Base-by-base conservation (phyloP, 2,797 vertebrate species). In the Chaenodraco wilsoni region DNA sequence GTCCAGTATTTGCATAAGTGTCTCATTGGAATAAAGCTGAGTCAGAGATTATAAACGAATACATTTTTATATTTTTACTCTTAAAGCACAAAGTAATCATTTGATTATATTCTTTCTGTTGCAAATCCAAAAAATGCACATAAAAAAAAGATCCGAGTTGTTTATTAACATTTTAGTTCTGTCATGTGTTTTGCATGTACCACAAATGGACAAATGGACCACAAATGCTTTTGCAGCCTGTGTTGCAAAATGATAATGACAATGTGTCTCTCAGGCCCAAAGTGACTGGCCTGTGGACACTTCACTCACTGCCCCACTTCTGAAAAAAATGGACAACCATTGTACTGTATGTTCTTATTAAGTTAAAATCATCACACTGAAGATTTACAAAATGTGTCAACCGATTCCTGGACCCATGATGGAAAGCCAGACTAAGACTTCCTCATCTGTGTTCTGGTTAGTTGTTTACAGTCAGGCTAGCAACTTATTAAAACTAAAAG, bases 301-400 rank as follows among this genome's bases (percentile, higher is more conserved):
- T 55, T 84, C 48, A 78, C 78, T 83, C 75, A 83, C 73, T 87
- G 75, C 75, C 79, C 81, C 65, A 76, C 37, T 83, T 84, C 51
- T 37, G 11, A 19, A 19, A 52, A 19, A 58, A 52, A 0, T 0
- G 12, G 4, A 55, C 14, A 13, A 0, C 31, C 1, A 10, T 21
- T 49, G 33, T 49, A 19, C 4, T 37, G 33, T 27, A 37, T 44
- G 15, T 19, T 54, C 15, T 9, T 5, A 19, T 40, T 0, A 6
- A 16, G 41, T 49, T 43, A 0, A 11, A 15, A 0, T 17, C 6
- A 0, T 9, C 21, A 52, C 17, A 2, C 14, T 49, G 40, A 54
- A 23, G 27, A 63, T 1, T 52, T 15, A 19, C 11, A 45, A 41
- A 21, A 19, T 12, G 12, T 15, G 17, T 69, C 3, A 27, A 9